Evolutionary conservation across 2,113 vertebrate genomes (phyloP).

Genomic region (Podiceps cristatus): DNA sequence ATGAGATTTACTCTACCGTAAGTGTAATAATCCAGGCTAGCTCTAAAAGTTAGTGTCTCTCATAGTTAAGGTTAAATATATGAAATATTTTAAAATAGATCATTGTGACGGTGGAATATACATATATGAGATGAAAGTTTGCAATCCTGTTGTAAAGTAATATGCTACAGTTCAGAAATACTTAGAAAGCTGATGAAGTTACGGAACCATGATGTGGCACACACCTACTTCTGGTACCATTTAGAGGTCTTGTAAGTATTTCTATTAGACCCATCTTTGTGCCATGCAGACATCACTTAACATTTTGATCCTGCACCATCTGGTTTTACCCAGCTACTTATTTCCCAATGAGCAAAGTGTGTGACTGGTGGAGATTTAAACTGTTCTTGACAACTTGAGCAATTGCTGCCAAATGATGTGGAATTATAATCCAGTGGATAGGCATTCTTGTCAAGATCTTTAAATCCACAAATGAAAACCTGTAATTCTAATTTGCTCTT

Average conservation of each 20-base stretch:
- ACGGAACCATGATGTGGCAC: background rate
- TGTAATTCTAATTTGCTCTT: slow-evolving; percentile 18
- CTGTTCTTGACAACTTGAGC: background rate
- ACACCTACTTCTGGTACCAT: background rate
- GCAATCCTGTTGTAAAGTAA: background rate
- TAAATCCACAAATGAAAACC: background rate
- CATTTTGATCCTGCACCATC: background rate
- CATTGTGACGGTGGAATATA: background rate
- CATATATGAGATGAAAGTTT: background rate
- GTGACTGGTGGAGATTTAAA: slow-evolving; percentile 22
- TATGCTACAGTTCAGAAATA: background rate
- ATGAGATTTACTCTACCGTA: background rate
- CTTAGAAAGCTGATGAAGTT: background rate
- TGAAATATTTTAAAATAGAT: background rate
- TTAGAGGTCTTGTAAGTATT: background rate
- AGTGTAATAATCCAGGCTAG: background rate
- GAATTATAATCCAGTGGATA: background rate
- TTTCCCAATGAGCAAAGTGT: background rate
- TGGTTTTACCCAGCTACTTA: background rate
- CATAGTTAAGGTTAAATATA: background rate
- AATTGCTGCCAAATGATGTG: slow-evolving; percentile 8
- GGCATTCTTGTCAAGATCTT: slow-evolving; percentile 2
- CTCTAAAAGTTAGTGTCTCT: background rate
- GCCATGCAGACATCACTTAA: background rate
- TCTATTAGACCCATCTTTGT: background rate